Base-by-base conservation (phyloP, 2,888 invertebrate species). In the Synanthedon andrenaeformis region DNA sequence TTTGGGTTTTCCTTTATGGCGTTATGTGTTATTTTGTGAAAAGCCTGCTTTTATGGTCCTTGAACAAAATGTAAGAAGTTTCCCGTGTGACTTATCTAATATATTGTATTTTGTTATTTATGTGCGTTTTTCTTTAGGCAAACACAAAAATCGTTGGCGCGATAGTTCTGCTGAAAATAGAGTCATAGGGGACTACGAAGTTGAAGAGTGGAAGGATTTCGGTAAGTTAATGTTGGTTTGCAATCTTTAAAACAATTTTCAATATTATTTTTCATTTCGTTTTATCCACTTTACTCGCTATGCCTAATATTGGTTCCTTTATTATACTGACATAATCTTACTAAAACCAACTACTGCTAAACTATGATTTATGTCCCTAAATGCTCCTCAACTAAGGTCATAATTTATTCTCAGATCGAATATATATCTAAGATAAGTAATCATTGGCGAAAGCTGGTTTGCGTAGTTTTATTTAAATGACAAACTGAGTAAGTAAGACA, bases 121-220 rank as follows among this genome's bases (percentile, higher is more conserved):
- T 45, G 45, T 49, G 49, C 57, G 62, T 65, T 69, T 69, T 63
- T 67, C 61, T 66, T 60, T 77, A 90, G 90, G 89, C 69, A 89
- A 89, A 76, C 86, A 88, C 66, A 88, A 87, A 76, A 89, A 89
- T 70, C 89, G 89, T 60, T 88, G 88, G 82, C 82, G 88, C 58
- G 89, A 89, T 68, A 79, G 78, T 59, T 82, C 88, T 42, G 84
- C 89, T 58, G 90, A 91, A 70, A 89, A 90, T 72, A 88, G 91
- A 82, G 89, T 90, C 62, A 83, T 90, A 60, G 89, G 89, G 62
- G 93, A 92, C 82, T 92, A 92, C 77, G 92, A 92, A 67, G 89
- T 92, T 63, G 92, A 92, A 81, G 92, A 92, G 80, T 92, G 92
- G 92, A 91, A 92, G 78, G 91, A 92, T 78, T 88, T 90, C 78